phyloP scores from a whole-genome alignment of 2,113 vertebrate species.

The Bubo blakistoni region DNA sequence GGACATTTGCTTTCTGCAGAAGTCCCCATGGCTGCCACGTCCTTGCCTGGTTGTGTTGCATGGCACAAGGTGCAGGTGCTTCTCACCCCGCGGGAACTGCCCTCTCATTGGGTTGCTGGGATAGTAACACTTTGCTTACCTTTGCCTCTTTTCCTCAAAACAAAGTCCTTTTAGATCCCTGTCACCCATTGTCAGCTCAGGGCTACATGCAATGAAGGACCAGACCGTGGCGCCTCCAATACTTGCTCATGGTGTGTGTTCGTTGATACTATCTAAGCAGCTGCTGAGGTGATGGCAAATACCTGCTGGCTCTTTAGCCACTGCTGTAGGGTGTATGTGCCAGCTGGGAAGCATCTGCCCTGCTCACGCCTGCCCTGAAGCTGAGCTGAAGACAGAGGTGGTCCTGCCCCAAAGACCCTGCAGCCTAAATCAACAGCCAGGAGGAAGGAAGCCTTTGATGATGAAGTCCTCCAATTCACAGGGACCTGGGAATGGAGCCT shows the following conservation, averaged over 20 bases:
- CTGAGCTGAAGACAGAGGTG: neutral
- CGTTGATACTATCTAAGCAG: neutral
- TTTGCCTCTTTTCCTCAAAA: neutral
- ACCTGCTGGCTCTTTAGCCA: neutral
- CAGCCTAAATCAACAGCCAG: neutral
- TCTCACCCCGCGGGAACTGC: neutral
- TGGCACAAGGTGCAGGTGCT: neutral
- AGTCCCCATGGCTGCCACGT: fast-evolving
- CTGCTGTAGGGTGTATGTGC: neutral
- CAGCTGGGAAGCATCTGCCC: neutral
- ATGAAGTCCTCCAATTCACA: neutral
- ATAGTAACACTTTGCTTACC: neutral
- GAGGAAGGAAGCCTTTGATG: neutral
- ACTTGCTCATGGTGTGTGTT: neutral
- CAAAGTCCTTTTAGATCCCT: fast-evolving
- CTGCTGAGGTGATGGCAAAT: neutral
- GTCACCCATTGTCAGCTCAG: neutral
- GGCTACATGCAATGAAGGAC: neutral
- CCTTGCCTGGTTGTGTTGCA: neutral
- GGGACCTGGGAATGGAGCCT: neutral
- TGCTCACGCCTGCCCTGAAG: neutral
- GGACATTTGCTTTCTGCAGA: neutral
- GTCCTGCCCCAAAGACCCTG: neutral
- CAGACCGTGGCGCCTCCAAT: neutral
- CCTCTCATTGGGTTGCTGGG: neutral